Evolutionary conservation across 2,888 invertebrate species (phyloP), one percentile per base, ranked within the genome.

Genomic region (Tetheella fluctuosa): DNA sequence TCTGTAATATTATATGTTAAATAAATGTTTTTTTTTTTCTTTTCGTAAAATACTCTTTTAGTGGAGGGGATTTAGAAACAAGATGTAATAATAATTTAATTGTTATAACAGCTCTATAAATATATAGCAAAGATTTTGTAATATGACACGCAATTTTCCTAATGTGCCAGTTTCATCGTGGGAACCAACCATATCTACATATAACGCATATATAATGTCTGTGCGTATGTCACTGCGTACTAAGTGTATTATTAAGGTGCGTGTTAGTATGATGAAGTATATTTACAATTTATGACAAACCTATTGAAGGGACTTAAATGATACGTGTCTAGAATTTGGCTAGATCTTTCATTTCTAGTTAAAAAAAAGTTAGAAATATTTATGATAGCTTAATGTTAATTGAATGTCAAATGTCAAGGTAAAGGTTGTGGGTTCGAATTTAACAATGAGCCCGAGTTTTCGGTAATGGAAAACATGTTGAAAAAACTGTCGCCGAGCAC

Each of bases 81-180:
- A n/a, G n/a, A n/a, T n/a, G n/a, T n/a, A 25, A 25, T 25, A 25
- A 25, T 25, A 25, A 25, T 25, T 25, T 7, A 37, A 23, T 20
- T 5, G 54, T 65, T 67, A 63, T 57, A 71, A 39, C 77, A 76
- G 8, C 79, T 79, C 77, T 62, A 72, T 75, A 70, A 1, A 65
- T 28, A 57, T 71, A 60, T 64, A 57, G 55, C 34, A 39, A 62
- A 48, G 60, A 52, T 67, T 66, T 66, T 68, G 62, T 64, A 67
- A 64, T 63, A 57, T 65, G 60, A 77, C 77, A 83, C 82, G 82
- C 81, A 84, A 84, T 88, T 87, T 88, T 86, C 85, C 85, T 80
- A 85, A 85, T 87, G 87, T 86, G 75, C 77, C 68, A 81, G 76
- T 75, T 79, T 67, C 69, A 71, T 78, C 86, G 88, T 89, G 88